Evolutionary conservation across 2,113 vertebrate genomes (phyloP).

Genomic region (Caracal caracal): DNA sequence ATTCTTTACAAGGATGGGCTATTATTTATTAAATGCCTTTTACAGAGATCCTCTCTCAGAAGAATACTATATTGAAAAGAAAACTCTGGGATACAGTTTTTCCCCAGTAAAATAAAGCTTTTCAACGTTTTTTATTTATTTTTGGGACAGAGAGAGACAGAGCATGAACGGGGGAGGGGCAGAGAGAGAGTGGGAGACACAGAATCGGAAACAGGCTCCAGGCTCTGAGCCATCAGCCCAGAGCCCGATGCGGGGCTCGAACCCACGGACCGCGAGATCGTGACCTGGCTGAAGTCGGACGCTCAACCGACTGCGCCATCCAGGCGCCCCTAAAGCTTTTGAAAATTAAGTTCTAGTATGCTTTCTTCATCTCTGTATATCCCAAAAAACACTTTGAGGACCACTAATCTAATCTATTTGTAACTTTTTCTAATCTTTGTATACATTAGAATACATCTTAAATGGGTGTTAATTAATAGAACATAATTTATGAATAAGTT

Average conservation of each 20-base stretch:
- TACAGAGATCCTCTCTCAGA: background rate
- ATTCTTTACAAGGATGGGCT: background rate
- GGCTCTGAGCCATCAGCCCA: no score
- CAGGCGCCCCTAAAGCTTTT: background rate
- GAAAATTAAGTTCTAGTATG: background rate
- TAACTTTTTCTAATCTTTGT: background rate
- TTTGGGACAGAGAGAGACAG: no score
- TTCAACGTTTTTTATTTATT: no score
- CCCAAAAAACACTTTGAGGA: background rate
- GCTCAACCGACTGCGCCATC: no score
- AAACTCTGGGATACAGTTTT: background rate
- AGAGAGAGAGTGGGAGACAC: no score
- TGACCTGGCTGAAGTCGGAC: no score
- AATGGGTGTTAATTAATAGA: background rate
- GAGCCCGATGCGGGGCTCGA: no score
- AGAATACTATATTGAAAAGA: background rate
- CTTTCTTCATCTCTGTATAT: background rate
- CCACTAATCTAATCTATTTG: background rate
- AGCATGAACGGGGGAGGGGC: no score
- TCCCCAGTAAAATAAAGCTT: background rate
- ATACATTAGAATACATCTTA: background rate
- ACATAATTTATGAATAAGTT: background rate
- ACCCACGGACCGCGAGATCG: no score
- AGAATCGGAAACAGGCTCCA: no score
- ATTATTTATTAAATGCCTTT: conserved; percentile 12